Evolutionary conservation across 2,113 vertebrate genomes (phyloP).

Genomic region (Heterochromis multidens): DNA sequence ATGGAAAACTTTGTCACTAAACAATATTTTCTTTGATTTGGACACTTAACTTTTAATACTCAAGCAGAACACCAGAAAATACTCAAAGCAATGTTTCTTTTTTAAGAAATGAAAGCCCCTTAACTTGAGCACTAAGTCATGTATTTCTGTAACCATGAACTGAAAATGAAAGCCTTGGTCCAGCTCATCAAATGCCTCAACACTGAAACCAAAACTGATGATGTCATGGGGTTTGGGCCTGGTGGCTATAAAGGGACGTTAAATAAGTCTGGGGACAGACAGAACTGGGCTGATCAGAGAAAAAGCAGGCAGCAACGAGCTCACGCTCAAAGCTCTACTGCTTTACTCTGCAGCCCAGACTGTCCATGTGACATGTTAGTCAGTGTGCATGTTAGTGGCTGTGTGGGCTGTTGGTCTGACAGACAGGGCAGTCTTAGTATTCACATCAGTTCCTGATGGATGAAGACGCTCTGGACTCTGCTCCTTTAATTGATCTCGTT

Average conservation of each 20-base stretch:
- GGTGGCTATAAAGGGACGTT: slow-evolving; percentile 27
- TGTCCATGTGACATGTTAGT: neutral
- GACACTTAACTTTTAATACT: slow-evolving; percentile 17
- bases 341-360: slow-evolving; percentile 60
- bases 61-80: slow-evolving; percentile 32
- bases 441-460: slow-evolving; percentile 69
- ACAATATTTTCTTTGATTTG: slow-evolving; percentile 57
- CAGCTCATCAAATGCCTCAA: slow-evolving; percentile 27
- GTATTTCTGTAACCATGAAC: slow-evolving; percentile 36
- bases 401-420: neutral
- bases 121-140: slow-evolving; percentile 15
- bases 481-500: neutral
- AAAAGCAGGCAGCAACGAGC: slow-evolving; percentile 79
- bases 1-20: slow-evolving; percentile 52
- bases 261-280: slow-evolving; percentile 40
- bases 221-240: neutral
- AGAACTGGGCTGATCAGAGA: slow-evolving; percentile 62
- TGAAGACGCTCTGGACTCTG: slow-evolving; percentile 44
- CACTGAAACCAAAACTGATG: slow-evolving; percentile 33
- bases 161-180: slow-evolving; percentile 43
- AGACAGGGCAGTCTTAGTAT: slow-evolving; percentile 21
- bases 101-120: slow-evolving; percentile 44
- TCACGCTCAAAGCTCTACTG: slow-evolving; percentile 75
- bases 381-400: slow-evolving; percentile 1
- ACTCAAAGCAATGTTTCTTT: slow-evolving; percentile 32